Evolutionary conservation across 1,140 invertebrate genomes (phyloP), one percentile per base, ranked within the genome.

Genomic region (Calephelis nemesis): DNA sequence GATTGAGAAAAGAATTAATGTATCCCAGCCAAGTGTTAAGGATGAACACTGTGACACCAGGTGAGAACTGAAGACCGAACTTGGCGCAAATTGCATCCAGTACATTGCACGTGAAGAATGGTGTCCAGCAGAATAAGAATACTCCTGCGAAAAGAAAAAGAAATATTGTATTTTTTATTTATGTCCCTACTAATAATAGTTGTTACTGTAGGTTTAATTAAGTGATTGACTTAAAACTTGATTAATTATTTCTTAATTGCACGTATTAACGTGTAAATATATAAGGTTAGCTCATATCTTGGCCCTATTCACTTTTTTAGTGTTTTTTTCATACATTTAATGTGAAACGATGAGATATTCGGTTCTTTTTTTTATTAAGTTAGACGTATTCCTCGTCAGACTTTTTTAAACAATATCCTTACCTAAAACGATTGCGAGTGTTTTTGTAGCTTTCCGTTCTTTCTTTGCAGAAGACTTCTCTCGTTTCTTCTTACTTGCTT

Each of bases 381-480:
- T 30, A 30, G 4, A 4, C 30, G 2, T 4, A 30, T 30, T 30
- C 3, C 30, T 30, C 30, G 3, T 30, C 4, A 30, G 30, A 30
- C 2, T 30, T 47, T 58, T 39, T 67, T 12, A 58, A 52, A 39
- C 39, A 50, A 52, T 8, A 12, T 13, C 40, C 94, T 95, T 93
- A 99, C 99, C 98, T 85, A 99, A 94, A 73, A 99, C 99, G 87
- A 99, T 99, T 71, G 98, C 98, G 47, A 99, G 91, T 12, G 99
- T 99, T 93, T 99, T 99, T 6, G 99, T 99, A n/a, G 99, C 98
- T 92, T 99, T 99, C 70, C 98, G 95, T 87, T 99, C 99, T 83
- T 97, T 97, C 85, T 97, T 98, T 2, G 97, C 98, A 0, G 97
- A 98, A 30, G 97, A 98, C 84, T 98, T 98, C 83, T 98, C 97